phyloP scores from a whole-genome alignment of 2,113 vertebrate species.

The Glaucomys volans region DNA sequence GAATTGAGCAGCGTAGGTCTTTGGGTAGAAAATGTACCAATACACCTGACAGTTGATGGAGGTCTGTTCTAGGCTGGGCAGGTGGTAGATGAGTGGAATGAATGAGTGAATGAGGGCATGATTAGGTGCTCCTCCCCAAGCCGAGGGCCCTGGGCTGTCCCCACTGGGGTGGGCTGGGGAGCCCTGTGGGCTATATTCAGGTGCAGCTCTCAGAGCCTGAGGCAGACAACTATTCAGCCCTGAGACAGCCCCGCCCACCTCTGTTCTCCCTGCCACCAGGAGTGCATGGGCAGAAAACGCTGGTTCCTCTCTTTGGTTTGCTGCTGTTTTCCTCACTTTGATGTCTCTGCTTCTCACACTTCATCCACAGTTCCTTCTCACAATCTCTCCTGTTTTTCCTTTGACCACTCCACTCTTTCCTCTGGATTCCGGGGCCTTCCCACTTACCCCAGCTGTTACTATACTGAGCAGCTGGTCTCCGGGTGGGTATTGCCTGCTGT shows the following conservation, averaged over 20 bases:
- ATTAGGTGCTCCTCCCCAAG: neutral
- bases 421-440: conserved; percentile 84
- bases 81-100: neutral
- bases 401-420: conserved; percentile 81
- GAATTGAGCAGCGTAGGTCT: neutral
- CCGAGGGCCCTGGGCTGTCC: neutral
- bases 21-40: fast-evolving
- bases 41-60: neutral
- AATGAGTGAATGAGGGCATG: neutral
- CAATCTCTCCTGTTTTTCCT: conserved; percentile 85
- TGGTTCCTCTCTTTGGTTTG: neutral
- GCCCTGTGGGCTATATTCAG: neutral
- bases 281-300: neutral
- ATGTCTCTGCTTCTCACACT: conserved; percentile 76
- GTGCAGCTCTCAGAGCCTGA: neutral
- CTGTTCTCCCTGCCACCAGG: neutral
- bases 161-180: neutral
- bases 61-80: neutral
- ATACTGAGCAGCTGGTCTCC: conserved; percentile 87
- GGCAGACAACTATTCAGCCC: too few relatives aligned
- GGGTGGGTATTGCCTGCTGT: conserved; percentile 88
- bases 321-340: conserved; percentile 44
- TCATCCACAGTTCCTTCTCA: conserved; percentile 78
- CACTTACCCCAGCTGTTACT: conserved; percentile 87
- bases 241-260: neutral